Percentiles rank a stretch among this genome's conserved stretches.
phyloP scores from a whole-genome alignment of 2,113 vertebrate species.

The Zingel zingel region DNA sequence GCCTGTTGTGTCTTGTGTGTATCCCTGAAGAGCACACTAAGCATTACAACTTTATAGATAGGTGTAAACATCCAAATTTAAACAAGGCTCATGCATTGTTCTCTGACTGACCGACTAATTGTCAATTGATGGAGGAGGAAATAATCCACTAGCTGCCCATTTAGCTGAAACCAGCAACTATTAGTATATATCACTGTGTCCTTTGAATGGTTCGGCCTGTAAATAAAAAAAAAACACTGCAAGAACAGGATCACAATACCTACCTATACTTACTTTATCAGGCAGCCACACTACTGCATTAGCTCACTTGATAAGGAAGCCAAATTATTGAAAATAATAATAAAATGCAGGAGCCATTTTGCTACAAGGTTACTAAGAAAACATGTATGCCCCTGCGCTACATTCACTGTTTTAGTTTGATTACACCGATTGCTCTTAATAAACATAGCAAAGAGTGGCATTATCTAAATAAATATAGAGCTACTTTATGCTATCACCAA shows the following conservation, averaged over 20 bases:
- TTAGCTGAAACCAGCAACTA: background rate
- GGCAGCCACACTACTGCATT: background rate
- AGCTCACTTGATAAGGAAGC: background rate
- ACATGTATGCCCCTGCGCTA: background rate
- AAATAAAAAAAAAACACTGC: background rate
- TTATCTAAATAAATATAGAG: background rate
- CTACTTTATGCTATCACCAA: background rate
- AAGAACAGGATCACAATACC: background rate
- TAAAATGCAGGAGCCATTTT: background rate
- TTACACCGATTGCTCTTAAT: background rate
- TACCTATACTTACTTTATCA: background rate
- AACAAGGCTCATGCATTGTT: background rate
- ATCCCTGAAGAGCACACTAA: background rate
- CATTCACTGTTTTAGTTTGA: background rate
- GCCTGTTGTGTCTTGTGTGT: background rate
- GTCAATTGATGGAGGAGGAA: background rate
- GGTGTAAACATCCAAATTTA: slow-evolving; percentile 8
- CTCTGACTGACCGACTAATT: slow-evolving; percentile 7
- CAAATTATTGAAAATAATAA: too few species aligned
- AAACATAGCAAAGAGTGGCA: background rate
- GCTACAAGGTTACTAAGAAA: background rate
- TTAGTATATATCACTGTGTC: too few species aligned
- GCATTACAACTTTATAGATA: slow-evolving; percentile 7
- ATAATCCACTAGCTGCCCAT: background rate
- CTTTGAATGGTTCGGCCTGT: background rate